Evolutionary conservation across 1,140 invertebrate species (phyloP).

Genomic region (Trachelipus rathkii): DNA sequence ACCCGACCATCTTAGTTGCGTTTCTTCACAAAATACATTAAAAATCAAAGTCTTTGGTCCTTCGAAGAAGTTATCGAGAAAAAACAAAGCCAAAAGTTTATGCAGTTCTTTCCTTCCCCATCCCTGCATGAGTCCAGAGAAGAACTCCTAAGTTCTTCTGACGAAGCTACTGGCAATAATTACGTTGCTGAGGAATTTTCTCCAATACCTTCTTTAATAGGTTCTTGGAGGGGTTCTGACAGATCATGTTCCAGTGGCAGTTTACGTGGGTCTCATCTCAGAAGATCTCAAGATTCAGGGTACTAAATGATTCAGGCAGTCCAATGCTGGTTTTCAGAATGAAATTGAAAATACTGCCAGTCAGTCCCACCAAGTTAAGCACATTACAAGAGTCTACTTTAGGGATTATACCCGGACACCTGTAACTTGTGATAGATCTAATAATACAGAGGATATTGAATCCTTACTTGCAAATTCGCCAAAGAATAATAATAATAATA

Average conservation of each 20-base stretch:
- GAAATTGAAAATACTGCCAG: constrained; percentile 22
- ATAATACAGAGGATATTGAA: neutral
- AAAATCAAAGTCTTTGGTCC: neutral
- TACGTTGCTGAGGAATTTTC: neutral
- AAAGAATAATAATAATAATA: neutral
- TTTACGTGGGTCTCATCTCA: constrained; percentile 18
- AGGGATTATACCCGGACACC: neutral
- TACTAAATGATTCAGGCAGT: constrained; percentile 35
- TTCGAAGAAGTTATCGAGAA: neutral
- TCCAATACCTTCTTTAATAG: neutral
- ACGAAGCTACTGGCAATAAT: neutral
- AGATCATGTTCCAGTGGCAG: constrained; percentile 17
- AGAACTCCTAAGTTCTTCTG: neutral
- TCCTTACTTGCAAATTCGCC: neutral
- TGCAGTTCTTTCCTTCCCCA: neutral
- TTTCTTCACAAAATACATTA: neutral
- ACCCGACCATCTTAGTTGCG: neutral
- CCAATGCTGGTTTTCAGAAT: constrained; percentile 25
- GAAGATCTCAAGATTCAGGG: constrained; percentile 29
- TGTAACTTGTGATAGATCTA: neutral
- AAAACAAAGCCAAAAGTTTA: neutral
- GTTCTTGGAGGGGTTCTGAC: constrained; percentile 10
- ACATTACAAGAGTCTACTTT: constrained; percentile 24
- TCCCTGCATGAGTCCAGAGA: neutral
- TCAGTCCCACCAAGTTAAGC: constrained; percentile 21